Evolutionary conservation across 2,888 invertebrate species (phyloP).

Genomic region (Drosophila stalkeri): DNA sequence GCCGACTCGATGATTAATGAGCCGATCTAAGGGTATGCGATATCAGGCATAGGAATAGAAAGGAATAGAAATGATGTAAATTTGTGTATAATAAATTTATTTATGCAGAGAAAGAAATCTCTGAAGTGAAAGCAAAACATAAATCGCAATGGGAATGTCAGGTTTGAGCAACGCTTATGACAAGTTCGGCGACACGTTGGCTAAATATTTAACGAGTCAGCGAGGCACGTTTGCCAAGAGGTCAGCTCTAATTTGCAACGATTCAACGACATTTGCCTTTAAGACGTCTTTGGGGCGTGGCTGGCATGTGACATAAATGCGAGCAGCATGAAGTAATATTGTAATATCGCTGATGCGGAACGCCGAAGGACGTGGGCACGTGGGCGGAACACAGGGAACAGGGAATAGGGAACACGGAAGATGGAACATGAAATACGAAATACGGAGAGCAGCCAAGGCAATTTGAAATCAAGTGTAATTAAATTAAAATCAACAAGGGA

Average conservation of each 20-base stretch:
- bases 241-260: slow-evolving; percentile 27
- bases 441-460: slow-evolving; percentile 10
- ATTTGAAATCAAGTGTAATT: slow-evolving; percentile 76
- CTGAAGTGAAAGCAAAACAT: slow-evolving; percentile 2
- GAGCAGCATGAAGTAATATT: slow-evolving; percentile 63
- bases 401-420: slow-evolving; percentile 21
- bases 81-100: slow-evolving; percentile 3
- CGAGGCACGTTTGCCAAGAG: slow-evolving; percentile 39
- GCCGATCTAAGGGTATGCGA: slow-evolving; percentile 82
- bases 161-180: slow-evolving; percentile 19
- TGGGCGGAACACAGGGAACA: slow-evolving; percentile 23
- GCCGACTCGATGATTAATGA: slow-evolving; percentile 85
- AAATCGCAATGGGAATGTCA: slow-evolving; percentile 12
- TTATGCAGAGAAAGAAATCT: slow-evolving; percentile 8
- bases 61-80: slow-evolving; percentile 25
- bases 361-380: not conserved
- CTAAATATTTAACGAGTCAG: slow-evolving; percentile 45
- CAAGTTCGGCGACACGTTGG: slow-evolving; percentile 29
- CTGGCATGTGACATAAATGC: slow-evolving; percentile 55
- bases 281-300: slow-evolving; percentile 12
- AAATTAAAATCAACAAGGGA: slow-evolving; percentile 78
- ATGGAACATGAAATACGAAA: not conserved
- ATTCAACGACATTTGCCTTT: slow-evolving; percentile 25
- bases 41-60: slow-evolving; percentile 13
- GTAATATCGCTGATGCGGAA: slow-evolving; percentile 43